A percentile compares a stretch with the other conserved stretches of the same genome.
Conservation (phyloP, 2,888 invertebrate species). For the Tortrix viridana region DNA sequence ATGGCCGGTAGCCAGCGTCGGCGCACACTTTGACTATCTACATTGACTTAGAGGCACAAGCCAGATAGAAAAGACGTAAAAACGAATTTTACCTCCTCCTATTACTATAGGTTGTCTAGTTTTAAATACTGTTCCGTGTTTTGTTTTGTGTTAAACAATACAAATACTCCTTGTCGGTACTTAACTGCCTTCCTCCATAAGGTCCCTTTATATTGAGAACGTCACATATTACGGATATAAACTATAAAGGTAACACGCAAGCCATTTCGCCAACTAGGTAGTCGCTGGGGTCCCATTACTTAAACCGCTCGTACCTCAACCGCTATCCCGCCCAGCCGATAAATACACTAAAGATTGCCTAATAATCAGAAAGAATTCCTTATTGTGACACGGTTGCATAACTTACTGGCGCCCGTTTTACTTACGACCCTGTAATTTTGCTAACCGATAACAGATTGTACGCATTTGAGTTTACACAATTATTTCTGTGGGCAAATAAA, state of each 20-base stretch:
- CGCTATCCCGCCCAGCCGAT: slow-evolving; percentile 31
- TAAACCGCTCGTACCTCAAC: slow-evolving; percentile 24
- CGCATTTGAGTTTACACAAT: not conserved
- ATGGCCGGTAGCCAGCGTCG: slow-evolving; percentile 17
- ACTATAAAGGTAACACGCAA: slow-evolving; percentile 4
- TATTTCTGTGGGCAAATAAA: too few relatives aligned
- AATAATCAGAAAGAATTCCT: slow-evolving; percentile 50
- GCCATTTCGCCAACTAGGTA: slow-evolving; percentile 25
- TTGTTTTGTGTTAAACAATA: too few relatives aligned
- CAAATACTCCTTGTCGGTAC: too few relatives aligned
- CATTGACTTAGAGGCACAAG: slow-evolving; percentile 4
- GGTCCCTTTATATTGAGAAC: too few relatives aligned
- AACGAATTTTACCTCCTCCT: too few relatives aligned
- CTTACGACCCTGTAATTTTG: slow-evolving; percentile 42
- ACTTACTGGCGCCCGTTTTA: slow-evolving; percentile 39
- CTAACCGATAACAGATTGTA: slow-evolving; percentile 34
- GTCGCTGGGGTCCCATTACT: slow-evolving; percentile 34
- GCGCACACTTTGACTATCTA: slow-evolving; percentile 40
- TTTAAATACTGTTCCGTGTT: too few relatives aligned
- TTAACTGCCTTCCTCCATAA: too few relatives aligned
- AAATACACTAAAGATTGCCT: slow-evolving; percentile 48
- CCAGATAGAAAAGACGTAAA: too few relatives aligned
- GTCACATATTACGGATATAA: not conserved
- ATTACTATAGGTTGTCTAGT: too few relatives aligned
- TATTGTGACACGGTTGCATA: slow-evolving; percentile 45